Evolutionary conservation across 2,888 invertebrate species (phyloP), one percentile per base, ranked within the genome.

Genomic region (Coleophora flavipennella): DNA sequence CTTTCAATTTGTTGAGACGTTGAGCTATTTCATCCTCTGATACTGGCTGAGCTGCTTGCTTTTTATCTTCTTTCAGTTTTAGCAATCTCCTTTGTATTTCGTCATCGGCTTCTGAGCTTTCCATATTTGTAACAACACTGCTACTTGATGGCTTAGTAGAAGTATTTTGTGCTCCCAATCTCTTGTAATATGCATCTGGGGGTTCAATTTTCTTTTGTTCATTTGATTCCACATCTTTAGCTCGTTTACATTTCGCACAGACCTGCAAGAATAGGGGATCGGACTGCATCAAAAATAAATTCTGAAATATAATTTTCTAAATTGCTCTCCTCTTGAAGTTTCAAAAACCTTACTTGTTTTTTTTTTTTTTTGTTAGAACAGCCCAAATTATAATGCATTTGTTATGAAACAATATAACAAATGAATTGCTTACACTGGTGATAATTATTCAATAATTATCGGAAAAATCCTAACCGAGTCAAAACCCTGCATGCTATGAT

Each of bases 21-120:
- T 55, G 59, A 40, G 52, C 53, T 38, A 84, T 71, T 35, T 69
- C 66, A 6, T 65, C 60, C 38, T 70, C 65, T 37, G 66, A 50
- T 3, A 55, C 43, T 13, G 33, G 10, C 25, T 40, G n/a, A 11
- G 40, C 27, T 29, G 47, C 33, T 9, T 59, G 51, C 34, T 66
- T 67, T 42, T 86, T 86, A 11, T 85, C 85, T 44, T 87, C 86
- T 65, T 90, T 92, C 28, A 94, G 73, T 58, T 89, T 90, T 57
- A 88, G 86, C 40, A 94, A 71, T 42, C 92, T 87, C 47, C 90
- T 88, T 1, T 87, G 77, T 47, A 94, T 88, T 58, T 89, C 85
- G 31, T 38, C 31, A 32, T 45, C 45, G 11, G 11, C 29, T 29
- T 6, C 10, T 6, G 29, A 11, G 6, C 29, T 11, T 29, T 29